Base-by-base conservation (phyloP, 64 coral and sea anemone genomes). In the Porites lutea region DNA sequence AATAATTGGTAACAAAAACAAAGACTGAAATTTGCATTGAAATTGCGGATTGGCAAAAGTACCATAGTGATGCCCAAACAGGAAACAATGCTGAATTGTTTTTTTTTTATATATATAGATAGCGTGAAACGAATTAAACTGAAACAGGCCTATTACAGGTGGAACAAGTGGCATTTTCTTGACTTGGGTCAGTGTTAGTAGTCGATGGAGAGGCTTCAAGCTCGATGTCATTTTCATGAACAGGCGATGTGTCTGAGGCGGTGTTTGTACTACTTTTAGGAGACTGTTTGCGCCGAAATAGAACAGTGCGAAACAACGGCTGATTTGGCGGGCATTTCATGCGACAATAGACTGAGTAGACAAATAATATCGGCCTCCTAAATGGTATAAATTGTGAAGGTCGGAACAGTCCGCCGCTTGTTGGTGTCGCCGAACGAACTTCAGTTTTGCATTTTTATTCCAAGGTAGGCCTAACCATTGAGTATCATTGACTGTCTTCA, bases 301-400 rank as follows among this genome's bases (percentile, higher is more conserved):
- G 27, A 15, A 70, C 61, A 64, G 61, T 64, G 2, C 61, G 2
- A 3, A 64, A 64, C 16, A 64, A 64, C 16, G 61, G 67, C 4
- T 37, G 67, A 70, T 21, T 8, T 37, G 10, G 16, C 19, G 67
- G 22, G 1, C 67, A n/a, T 6, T 3, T 21, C 5, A 70, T 70
- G 7, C 67, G 67, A 21, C 67, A 70, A 37, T 70, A 70, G n/a
- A n/a, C 19, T 79, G 77, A 13, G 52, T 59, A 14, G 53, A 60
- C n/a, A 79, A 52, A 16, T 79, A 79, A 60, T 79, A 79, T 13
- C 77, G 21, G 5, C 77, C 77, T 11, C 77, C 77, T 43, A 59
- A 79, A 43, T 79, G 77, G 7, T 1, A 2, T 23, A 79, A 5
- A 5, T 79, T 12, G 19, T 79, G 19, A 2, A 79, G 3, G 13